These are phyloP conservation scores for Pocillopora grandis DNA, from an alignment of 92 coral and sea anemone genomes.

Conservation along the genomic window DNA sequence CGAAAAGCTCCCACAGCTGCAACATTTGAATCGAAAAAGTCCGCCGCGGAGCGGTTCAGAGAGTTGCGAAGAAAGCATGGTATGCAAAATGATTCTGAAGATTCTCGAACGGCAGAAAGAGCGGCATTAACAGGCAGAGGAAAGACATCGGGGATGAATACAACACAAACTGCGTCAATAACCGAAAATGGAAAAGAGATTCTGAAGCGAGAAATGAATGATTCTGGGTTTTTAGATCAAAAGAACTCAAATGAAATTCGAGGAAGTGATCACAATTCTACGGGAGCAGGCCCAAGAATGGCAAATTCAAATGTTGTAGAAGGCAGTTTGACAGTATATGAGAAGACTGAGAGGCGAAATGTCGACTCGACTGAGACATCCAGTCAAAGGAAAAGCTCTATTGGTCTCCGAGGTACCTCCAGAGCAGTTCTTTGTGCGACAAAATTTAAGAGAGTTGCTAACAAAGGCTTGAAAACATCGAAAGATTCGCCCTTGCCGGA, in stretches of 20 bases:
- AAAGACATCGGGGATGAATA: not conserved
- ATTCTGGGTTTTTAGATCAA: not conserved
- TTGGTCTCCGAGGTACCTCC: slow-evolving; percentile 45
- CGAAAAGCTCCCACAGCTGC: not conserved
- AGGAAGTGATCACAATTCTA: slow-evolving; percentile 2
- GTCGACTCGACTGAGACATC: slow-evolving; percentile 11
- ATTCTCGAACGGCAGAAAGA: not conserved
- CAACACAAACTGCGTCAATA: not conserved
- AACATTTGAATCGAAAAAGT: slow-evolving; percentile 1
- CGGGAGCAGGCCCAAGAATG: not conserved
- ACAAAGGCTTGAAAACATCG: slow-evolving; percentile 9
- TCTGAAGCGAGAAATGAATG: not conserved
- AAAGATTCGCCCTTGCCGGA: slow-evolving; percentile 50
- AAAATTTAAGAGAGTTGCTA: slow-evolving; percentile 35
- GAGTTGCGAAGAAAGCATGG: slow-evolving; percentile 29
- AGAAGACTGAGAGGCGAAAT: not conserved
- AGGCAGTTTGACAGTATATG: not conserved
- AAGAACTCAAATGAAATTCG: not conserved
- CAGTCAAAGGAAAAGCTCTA: not conserved
- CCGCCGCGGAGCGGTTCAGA: slow-evolving; percentile 34
- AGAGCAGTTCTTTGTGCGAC: slow-evolving; percentile 65
- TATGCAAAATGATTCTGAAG: not conserved
- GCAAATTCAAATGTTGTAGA: not conserved
- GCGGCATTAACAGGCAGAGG: not conserved
- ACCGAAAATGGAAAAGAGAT: not conserved